Evolutionary conservation across 1,140 invertebrate species (phyloP).

Genomic region (Forficula auricularia): DNA sequence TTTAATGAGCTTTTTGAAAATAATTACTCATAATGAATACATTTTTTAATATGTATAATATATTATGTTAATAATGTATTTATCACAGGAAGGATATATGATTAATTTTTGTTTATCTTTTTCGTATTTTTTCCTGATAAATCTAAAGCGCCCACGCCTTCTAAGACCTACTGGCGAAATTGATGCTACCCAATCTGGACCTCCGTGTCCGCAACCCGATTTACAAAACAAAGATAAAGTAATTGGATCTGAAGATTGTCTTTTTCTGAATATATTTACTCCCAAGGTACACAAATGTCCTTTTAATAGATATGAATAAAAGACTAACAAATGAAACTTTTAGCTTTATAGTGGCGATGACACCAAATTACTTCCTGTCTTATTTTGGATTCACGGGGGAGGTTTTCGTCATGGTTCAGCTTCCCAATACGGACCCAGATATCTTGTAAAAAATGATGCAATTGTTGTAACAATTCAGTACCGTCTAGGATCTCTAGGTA

Average conservation of each 20-base stretch:
- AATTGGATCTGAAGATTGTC: constrained; percentile 52
- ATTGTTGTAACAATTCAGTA: constrained; percentile 69
- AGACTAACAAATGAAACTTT: too few relatives aligned
- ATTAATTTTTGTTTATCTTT: neutral
- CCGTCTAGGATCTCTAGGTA: constrained; percentile 56
- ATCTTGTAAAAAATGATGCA: constrained; percentile 41
- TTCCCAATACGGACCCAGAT: constrained; percentile 38
- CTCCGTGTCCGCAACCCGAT: constrained; percentile 34
- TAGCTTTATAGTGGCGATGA: too few relatives aligned
- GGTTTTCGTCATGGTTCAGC: constrained; percentile 44
- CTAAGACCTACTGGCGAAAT: constrained; percentile 32
- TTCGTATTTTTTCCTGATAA: constrained; percentile 1
- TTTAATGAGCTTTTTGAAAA: too few relatives aligned
- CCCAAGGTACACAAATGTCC: constrained; percentile 27
- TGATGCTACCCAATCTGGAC: constrained; percentile 30
- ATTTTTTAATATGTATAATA: too few relatives aligned
- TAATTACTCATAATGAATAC: too few relatives aligned
- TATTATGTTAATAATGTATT: neutral
- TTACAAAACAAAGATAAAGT: constrained; percentile 15
- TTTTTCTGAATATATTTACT: constrained; percentile 65
- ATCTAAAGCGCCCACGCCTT: constrained; percentile 28
- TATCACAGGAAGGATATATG: too few relatives aligned
- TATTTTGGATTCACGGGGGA: constrained; percentile 45
- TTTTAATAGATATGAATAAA: neutral
- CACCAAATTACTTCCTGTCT: constrained; percentile 27